phyloP scores from a whole-genome alignment of 2,797 vertebrate genomes.

The Rhodeus uyekii region DNA sequence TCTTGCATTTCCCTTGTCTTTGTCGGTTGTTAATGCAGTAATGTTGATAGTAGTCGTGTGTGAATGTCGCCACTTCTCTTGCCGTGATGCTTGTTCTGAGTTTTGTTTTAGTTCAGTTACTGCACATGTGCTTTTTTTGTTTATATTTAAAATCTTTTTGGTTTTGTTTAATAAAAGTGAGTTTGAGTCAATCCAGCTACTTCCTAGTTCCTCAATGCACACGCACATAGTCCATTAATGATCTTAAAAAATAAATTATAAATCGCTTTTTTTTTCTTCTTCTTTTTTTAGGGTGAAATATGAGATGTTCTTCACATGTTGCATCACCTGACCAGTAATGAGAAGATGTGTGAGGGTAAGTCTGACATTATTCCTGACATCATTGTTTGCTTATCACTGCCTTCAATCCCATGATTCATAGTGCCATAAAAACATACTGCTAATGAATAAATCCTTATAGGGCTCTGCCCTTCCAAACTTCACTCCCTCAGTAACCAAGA shows the following conservation, averaged over 20 bases:
- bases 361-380: background rate
- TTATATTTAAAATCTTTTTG: no score
- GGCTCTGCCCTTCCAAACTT: conserved; percentile 25
- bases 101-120: no score
- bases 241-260: background rate
- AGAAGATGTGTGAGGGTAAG: background rate
- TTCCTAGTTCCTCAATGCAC: no score
- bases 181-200: no score
- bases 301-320: background rate
- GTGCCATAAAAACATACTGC: background rate
- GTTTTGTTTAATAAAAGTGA: no score
- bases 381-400: background rate
- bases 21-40: no score
- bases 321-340: background rate
- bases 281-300: background rate
- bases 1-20: no score
- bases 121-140: no score
- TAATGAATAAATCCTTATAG: conserved; percentile 13
- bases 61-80: no score
- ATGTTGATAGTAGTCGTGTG: no score
- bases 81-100: no score
- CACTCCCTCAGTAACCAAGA: background rate
- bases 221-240: no score
- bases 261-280: background rate
- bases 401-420: conserved; percentile 13